These are phyloP conservation scores for Myiotriccus ornatus DNA, from an alignment of 2,797 vertebrate genomes.

Conservation along the genomic window DNA sequence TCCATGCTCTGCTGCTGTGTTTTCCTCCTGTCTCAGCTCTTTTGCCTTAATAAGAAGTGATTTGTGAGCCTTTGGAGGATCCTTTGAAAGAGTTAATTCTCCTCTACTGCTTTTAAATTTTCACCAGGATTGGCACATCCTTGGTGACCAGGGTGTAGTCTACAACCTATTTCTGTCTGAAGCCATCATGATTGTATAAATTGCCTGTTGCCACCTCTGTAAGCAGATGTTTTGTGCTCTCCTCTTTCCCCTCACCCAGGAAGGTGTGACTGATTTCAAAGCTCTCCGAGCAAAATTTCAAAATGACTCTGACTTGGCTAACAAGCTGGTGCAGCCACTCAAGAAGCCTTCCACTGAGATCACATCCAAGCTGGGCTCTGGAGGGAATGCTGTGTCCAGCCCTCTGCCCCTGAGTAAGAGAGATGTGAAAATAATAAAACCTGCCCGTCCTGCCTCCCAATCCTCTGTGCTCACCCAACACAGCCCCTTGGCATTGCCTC, in stretches of 20 bases:
- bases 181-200: fast-evolving
- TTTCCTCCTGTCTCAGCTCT: not conserved
- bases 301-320: slow-evolving; percentile 62
- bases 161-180: not conserved
- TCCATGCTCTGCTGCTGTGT: not conserved
- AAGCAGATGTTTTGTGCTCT: not conserved
- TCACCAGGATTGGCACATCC: not conserved
- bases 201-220: not conserved
- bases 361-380: not conserved
- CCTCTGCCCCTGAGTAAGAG: not conserved
- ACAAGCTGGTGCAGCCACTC: not conserved
- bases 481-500: not conserved
- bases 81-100: not conserved
- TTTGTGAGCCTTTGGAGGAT: not conserved
- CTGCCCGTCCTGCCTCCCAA: not conserved
- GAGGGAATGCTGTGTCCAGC: not conserved
- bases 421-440: not conserved
- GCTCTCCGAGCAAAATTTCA: slow-evolving; percentile 90
- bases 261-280: slow-evolving; percentile 81
- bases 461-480: not conserved
- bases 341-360: not conserved
- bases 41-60: not conserved
- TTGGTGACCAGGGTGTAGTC: not conserved
- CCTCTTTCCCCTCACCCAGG: slow-evolving; percentile 68
- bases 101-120: not conserved